These are phyloP conservation scores for Mactromeris polynyma DNA, from an alignment of 2,888 invertebrate species.

Conservation along the genomic window DNA sequence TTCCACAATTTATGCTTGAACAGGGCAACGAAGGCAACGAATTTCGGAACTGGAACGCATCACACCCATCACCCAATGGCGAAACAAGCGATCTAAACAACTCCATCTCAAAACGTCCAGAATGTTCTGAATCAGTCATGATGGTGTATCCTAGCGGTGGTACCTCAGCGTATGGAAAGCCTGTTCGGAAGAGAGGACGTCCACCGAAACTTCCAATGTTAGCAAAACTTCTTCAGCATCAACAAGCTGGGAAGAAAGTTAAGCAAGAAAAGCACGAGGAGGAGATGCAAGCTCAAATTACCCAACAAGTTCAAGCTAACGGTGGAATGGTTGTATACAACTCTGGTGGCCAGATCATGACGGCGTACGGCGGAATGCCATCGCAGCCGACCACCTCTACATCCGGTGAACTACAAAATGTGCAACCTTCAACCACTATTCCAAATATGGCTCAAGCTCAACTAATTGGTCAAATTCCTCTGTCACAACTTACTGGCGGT, in stretches of 20 bases:
- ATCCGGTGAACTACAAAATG: background rate
- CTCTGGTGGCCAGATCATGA: constrained; percentile 60
- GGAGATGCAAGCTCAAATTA: constrained; percentile 44
- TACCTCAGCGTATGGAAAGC: constrained; percentile 72
- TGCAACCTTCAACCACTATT: constrained; percentile 18
- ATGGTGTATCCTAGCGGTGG: constrained; percentile 80
- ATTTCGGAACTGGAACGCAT: constrained; percentile 11
- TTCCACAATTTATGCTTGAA: constrained; percentile 63
- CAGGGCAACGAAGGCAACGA: constrained; percentile 35
- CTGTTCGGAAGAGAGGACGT: constrained; percentile 77
- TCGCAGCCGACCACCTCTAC: constrained; percentile 5
- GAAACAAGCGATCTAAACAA: constrained; percentile 20
- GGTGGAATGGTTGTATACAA: constrained; percentile 64
- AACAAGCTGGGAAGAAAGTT: constrained; percentile 47
- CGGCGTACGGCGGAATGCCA: constrained; percentile 36
- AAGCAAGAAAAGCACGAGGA: constrained; percentile 39
- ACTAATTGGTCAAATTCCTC: constrained; percentile 63
- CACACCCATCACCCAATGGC: constrained; percentile 18
- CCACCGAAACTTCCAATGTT: constrained; percentile 81
- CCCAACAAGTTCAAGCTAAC: constrained; percentile 57
- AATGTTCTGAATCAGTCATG: constrained; percentile 75
- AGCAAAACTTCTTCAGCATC: constrained; percentile 73
- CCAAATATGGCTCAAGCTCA: constrained; percentile 67
- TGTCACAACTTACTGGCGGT: constrained; percentile 61
- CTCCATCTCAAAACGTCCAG: constrained; percentile 24